Conservation (phyloP, 2,797 vertebrate genomes). For the Melanotaenia nigrans region DNA sequence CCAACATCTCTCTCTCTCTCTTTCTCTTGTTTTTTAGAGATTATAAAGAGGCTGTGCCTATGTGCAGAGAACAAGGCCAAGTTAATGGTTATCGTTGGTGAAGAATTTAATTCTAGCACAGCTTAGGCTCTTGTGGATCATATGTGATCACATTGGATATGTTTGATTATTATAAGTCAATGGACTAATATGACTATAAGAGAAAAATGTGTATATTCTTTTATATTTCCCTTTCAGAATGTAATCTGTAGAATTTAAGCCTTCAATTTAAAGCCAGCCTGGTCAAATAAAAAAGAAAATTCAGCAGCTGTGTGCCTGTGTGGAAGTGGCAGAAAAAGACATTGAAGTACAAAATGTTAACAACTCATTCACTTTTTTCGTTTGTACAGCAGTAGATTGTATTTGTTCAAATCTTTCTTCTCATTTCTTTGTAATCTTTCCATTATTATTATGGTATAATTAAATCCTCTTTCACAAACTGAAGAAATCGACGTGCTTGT, state of each 20-base stretch:
- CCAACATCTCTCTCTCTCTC: no score
- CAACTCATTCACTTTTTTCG: conserved; percentile 13
- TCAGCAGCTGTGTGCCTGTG: conserved; percentile 21
- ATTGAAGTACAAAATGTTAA: conserved; percentile 26
- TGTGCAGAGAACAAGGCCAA: conserved; percentile 32
- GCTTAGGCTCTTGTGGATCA: conserved; percentile 8
- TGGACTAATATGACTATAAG: conserved; percentile 5
- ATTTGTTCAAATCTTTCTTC: conserved; percentile 4
- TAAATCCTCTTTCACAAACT: conserved; percentile 17
- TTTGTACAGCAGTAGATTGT: conserved; percentile 1
- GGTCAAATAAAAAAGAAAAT: conserved; percentile 23
- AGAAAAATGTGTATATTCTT: conserved; percentile 5
- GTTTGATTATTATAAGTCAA: conserved; percentile 9
- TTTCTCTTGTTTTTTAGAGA: neutral
- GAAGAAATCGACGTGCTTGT: conserved; percentile 1
- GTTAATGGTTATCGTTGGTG: conserved; percentile 18
- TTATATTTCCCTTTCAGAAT: neutral
- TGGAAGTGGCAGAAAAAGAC: conserved; percentile 27
- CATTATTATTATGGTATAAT: conserved; percentile 13
- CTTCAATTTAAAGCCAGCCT: neutral
- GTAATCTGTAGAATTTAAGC: conserved; percentile 1
- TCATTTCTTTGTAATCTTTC: conserved; percentile 23
- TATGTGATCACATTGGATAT: conserved; percentile 12
- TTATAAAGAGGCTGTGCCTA: neutral
- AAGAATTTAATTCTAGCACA: conserved; percentile 22